A percentile compares a stretch with the other conserved stretches of the same genome.
phyloP scores from a whole-genome alignment of 2,113 vertebrate species.

The Osmerus eperlanus region DNA sequence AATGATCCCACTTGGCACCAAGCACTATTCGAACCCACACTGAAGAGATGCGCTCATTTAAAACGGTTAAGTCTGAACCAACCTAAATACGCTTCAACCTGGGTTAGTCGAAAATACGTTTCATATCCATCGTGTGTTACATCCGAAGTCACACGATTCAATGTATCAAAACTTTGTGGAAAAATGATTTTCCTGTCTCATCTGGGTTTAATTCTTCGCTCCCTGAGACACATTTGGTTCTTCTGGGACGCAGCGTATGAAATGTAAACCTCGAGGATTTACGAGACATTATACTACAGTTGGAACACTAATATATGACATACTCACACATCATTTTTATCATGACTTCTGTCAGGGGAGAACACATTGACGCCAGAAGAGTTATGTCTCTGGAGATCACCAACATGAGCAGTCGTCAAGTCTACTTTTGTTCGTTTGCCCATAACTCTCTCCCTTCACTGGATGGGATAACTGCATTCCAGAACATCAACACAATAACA shows the following conservation, averaged over 20 bases:
- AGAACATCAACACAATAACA: too few species aligned
- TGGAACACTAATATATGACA: slow-evolving; percentile 49
- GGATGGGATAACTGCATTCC: not conserved
- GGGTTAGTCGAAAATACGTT: too few species aligned
- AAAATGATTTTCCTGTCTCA: slow-evolving; percentile 37
- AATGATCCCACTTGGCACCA: slow-evolving; percentile 7
- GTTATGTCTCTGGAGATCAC: slow-evolving; percentile 22
- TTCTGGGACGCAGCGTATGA: slow-evolving; percentile 39
- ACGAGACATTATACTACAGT: slow-evolving; percentile 46
- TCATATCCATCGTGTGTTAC: slow-evolving; percentile 15
- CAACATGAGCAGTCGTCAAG: not conserved
- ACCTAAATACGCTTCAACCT: too few species aligned
- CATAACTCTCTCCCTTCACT: slow-evolving; percentile 32
- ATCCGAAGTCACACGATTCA: slow-evolving; percentile 44
- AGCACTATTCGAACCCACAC: not conserved
- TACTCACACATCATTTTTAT: slow-evolving; percentile 45
- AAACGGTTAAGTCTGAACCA: not conserved
- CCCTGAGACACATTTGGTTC: slow-evolving; percentile 36
- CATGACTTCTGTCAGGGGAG: slow-evolving; percentile 46
- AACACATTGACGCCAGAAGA: slow-evolving; percentile 44
- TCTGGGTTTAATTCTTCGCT: slow-evolving; percentile 56
- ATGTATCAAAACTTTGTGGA: slow-evolving; percentile 32
- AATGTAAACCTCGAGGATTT: slow-evolving; percentile 53
- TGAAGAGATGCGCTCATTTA: not conserved
- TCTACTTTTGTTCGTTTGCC: slow-evolving; percentile 5